Base-by-base conservation (phyloP, 2,888 invertebrate species). In the Cheilosia soror region DNA sequence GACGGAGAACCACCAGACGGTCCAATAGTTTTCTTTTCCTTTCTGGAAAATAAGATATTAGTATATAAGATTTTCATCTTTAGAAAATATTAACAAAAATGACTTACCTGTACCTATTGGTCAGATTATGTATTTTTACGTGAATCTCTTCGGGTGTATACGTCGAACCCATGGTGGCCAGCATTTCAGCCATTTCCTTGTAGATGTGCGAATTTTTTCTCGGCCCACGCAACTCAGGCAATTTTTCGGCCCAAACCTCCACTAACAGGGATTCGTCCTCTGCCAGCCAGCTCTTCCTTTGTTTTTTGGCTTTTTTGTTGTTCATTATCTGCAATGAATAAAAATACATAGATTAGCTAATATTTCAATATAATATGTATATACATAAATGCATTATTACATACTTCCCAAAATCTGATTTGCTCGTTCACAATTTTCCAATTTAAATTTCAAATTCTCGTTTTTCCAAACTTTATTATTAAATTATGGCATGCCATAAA, bases 161-260 rank as follows among this genome's bases (percentile, higher is more conserved):
- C 4, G 13, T 44, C 9, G 13, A 44, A 5, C 44, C 44, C n/a
- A 11, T 13, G 11, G 13, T n/a, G 13, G 44, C 44, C 44, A 44
- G 11, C 44, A 44, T 44, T n/a, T n/a, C 44, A n/a, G 44, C 44
- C 44, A 44, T 44, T 44, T 44, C 44, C 2, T 44, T 44, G 13
- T n/a, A 44, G 5, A 44, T 11, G 44, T 44, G 44, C 44, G 44
- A 9, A 11, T 44, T 57, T 57, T 60, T 55, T 31, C 33, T 6
- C 4, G 4, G 11, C 3, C 44, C 44, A n/a, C 11, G 44, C 44
- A 44, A n/a, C 11, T 44, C n/a, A 9, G 44, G 44, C 44, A 44
- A n/a, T 11, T 44, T 44, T 4, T 44, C 44, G 4, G 44, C 44
- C 44, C 44, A 44, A 2, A 44, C 13, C n/a, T 44, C 44, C 13